Evolutionary conservation across 2,797 vertebrate genomes (phyloP), one percentile per base, ranked within the genome.

Genomic region (Acrossocheilus wenchowensis): DNA sequence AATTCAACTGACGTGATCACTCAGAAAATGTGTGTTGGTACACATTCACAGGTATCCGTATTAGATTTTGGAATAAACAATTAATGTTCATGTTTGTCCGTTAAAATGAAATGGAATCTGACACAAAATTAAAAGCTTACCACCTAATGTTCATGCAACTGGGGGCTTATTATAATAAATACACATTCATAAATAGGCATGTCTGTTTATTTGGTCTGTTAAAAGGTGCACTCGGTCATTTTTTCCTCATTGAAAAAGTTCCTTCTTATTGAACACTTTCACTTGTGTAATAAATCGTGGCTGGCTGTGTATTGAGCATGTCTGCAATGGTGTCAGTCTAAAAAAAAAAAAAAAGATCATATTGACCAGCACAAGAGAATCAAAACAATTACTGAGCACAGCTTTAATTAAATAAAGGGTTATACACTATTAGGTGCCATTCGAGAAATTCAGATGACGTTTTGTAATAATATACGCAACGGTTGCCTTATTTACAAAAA

Each of bases 401-500:
- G 7, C 7, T 78, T 41, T 39, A 21, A 19, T 26, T 43, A 79
- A 79, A 62, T 62, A 30, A 43, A 43, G 41, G 77, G 30, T 62
- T 78, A 26, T 41, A 79, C n/a, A 11, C 39, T 17, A n/a, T 62
- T 45, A 23, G 8, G 3, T 73, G 45, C 9, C n/a, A 43, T 57
- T 82, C 5, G 8, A 73, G 52, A 62, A 73, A 60, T 9, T 30
- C 10, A 14, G 48, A 26, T 30, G 8, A 57, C 5, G 21, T 26
- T 64, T 79, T 6, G 2, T 43, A 62, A 75, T 34, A 30, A 62
- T 5, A 78, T 54, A 23, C 11, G 15, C 45, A 45, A 48, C 8
- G 23, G 57, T 48, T 80, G 60, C 41, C 15, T 26, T 64, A 79
- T 64, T 75, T 74, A 34, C 66, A 69, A 36, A 72, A 73, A 62